Percentiles rank a stretch among this genome's conserved stretches.
Evolutionary conservation across 2,888 invertebrate genomes (phyloP).

Genomic region (Diaperis boleti): DNA sequence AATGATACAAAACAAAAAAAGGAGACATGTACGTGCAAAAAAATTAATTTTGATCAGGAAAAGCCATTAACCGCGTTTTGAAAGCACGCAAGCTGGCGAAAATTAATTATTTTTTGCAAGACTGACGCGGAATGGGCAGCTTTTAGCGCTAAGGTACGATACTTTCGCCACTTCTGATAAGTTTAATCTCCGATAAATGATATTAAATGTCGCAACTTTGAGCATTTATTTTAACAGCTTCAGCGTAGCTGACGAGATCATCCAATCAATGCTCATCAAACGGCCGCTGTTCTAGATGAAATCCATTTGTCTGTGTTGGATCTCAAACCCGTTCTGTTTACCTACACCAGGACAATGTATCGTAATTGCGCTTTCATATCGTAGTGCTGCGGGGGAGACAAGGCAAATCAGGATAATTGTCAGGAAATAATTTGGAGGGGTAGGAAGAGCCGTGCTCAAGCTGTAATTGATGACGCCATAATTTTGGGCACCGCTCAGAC

Average conservation of each 20-base stretch:
- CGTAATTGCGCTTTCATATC: slow-evolving; percentile 42
- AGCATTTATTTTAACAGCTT: slow-evolving; percentile 53
- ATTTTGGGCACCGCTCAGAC: slow-evolving; percentile 52
- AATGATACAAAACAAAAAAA: no score
- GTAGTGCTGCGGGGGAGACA: slow-evolving; percentile 29
- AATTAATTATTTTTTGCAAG: neutral
- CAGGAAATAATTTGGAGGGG: slow-evolving; percentile 52
- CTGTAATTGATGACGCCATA: slow-evolving; percentile 53
- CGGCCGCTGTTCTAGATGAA: slow-evolving; percentile 44
- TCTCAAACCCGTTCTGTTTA: slow-evolving; percentile 22
- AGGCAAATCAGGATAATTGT: slow-evolving; percentile 50
- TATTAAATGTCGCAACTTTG: slow-evolving; percentile 44
- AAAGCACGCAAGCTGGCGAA: no score
- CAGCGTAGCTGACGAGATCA: slow-evolving; percentile 52
- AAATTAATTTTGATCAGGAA: no score
- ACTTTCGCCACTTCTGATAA: slow-evolving; percentile 12
- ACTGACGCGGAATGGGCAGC: no score
- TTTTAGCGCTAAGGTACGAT: slow-evolving; percentile 10
- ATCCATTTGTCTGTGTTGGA: slow-evolving; percentile 34
- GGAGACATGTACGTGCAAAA: no score
- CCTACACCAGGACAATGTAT: slow-evolving; percentile 41
- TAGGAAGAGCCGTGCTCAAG: slow-evolving; percentile 47
- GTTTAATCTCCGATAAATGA: slow-evolving; percentile 43
- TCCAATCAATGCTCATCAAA: slow-evolving; percentile 55
- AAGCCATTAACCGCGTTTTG: no score